phyloP scores from a whole-genome alignment of 2,113 vertebrate genomes.

The Equus przewalskii region DNA sequence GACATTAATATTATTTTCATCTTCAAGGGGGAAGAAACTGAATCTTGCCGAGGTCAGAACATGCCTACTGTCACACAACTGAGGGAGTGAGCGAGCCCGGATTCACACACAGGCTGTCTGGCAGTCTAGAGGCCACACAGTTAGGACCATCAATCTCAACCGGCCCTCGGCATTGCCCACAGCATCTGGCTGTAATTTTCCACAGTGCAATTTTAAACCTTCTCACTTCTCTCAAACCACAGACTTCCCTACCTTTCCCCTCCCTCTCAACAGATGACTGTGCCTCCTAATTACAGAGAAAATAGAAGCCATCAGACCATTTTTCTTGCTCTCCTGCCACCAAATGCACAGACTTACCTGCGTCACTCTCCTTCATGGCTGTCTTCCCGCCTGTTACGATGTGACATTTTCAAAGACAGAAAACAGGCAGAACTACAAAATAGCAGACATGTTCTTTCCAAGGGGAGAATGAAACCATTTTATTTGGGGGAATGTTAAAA shows the following conservation, averaged over 20 bases:
- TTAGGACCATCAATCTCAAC: too few species aligned
- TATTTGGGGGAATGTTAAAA: constrained; percentile 91
- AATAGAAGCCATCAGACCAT: not conserved
- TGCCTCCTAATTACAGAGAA: not conserved
- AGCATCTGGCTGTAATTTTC: not conserved
- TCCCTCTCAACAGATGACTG: not conserved
- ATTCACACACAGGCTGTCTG: too few species aligned
- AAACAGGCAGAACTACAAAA: not conserved
- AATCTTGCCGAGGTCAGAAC: not conserved
- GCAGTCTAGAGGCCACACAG: not conserved
- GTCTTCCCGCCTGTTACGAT: not conserved
- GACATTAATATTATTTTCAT: too few species aligned
- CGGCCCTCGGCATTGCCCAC: accelerated
- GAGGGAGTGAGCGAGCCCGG: not conserved
- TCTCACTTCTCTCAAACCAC: not conserved
- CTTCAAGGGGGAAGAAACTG: not conserved
- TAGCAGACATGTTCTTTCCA: constrained; percentile 34
- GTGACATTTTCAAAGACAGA: not conserved
- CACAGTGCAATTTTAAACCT: not conserved
- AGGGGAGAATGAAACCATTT: constrained; percentile 87
- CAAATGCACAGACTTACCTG: not conserved
- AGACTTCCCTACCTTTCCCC: too few species aligned
- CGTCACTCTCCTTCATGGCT: not conserved
- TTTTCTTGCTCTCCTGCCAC: not conserved
- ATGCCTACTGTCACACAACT: not conserved